These are phyloP conservation scores for Spizaetus ornatus DNA, from an alignment of 2,113 vertebrate genomes.

Conservation along the genomic window DNA sequence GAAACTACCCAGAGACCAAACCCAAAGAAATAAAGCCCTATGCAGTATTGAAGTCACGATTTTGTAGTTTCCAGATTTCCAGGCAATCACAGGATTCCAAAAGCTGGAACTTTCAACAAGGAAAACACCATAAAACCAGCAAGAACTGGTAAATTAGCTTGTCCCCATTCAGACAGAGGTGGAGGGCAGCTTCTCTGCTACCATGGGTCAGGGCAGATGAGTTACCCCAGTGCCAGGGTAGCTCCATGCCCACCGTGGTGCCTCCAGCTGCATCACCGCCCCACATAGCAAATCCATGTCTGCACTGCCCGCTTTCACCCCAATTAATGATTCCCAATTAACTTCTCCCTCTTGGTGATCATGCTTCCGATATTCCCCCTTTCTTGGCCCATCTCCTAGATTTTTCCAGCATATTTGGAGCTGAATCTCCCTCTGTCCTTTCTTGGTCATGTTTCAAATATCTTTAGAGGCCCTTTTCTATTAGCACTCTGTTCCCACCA, in stretches of 20 bases:
- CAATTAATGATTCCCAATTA: conserved; percentile 24
- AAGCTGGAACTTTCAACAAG: not conserved
- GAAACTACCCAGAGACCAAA: not conserved
- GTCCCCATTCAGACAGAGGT: rapidly evolving
- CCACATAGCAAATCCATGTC: not conserved
- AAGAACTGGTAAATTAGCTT: not conserved
- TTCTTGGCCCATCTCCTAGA: conserved; percentile 34
- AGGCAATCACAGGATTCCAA: not conserved
- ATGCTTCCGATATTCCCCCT: not conserved
- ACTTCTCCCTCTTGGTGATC: not conserved
- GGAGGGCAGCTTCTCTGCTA: not conserved
- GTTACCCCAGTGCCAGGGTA: not conserved
- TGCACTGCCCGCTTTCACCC: not conserved
- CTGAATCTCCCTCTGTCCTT: conserved; percentile 34
- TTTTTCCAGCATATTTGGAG: conserved; percentile 30
- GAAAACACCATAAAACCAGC: not conserved
- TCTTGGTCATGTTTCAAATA: conserved; percentile 44
- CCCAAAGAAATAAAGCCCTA: not conserved
- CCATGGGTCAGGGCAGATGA: rapidly evolving
- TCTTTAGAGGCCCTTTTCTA: conserved; percentile 42
- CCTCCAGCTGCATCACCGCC: too few species aligned
- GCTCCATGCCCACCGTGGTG: rapidly evolving
- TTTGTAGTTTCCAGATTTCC: not conserved
- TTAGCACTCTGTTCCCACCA: conserved; percentile 39
- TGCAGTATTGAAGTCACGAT: rapidly evolving